Evolutionary conservation across 2,113 vertebrate species (phyloP), one percentile per base, ranked within the genome.

Genomic region (Geococcyx californianus): DNA sequence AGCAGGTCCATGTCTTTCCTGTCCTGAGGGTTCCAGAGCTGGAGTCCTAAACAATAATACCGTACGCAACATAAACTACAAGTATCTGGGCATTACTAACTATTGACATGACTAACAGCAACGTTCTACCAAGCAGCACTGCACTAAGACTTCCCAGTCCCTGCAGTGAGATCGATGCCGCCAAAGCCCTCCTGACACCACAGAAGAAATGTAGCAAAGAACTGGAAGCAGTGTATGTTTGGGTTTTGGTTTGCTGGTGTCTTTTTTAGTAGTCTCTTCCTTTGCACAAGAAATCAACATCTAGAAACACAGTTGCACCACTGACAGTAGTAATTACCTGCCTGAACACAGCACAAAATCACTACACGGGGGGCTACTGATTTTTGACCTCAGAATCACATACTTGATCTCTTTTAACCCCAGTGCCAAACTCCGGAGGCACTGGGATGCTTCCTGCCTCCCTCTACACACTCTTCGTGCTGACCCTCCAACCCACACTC

Each of bases 61-160:
- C 63, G 88, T 77, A 93, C 97, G 81, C 80, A 91, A 94, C 63
- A 34, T 66, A 86, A 95, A 94, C 89, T 2, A 38, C 3, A 9
- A 2, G 9, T 80, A 84, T 89, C 72, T 52, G 56, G 55, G 36
- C 28, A 31, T 51, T 40, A 24, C 19, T 44, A 34, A 8, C 9
- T 34, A 28, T 38, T 52, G 36, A 7, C 4, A 10, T 60, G 28
- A 17, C 9, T 51, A 11, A 78, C 0, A 69, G 29, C 13, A 20
- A 44, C 13, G 60, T 45, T 47, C 25, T 34, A 9, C 29, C 2
- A 0, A 21, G 28, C 79, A 33, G 15, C 2, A 10, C 36, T 29
- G 70, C 72, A 49, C 58, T 5, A 9, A 80, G 19, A 58, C 6
- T n/a, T n/a, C n/a, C 34, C n/a, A 4, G 3, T 6, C 19, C 36